phyloP scores from a whole-genome alignment of 2,113 vertebrate genomes.

The Alces alces region DNA sequence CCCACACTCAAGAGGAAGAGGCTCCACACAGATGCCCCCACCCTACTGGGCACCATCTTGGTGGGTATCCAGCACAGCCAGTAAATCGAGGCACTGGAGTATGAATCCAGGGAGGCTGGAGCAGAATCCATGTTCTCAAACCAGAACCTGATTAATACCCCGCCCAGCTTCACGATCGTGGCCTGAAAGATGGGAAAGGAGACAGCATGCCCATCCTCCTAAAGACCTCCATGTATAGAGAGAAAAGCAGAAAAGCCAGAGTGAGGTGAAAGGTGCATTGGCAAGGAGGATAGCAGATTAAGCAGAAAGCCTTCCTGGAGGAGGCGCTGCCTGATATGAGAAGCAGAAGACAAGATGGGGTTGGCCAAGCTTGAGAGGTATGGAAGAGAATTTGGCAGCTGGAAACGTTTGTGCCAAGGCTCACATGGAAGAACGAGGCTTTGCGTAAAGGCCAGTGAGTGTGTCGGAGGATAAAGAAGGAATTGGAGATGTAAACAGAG shows the following conservation, averaged over 20 bases:
- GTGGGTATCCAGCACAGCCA: not conserved
- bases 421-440: not conserved
- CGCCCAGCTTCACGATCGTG: not conserved
- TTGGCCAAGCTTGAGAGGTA: not conserved
- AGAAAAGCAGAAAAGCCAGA: not conserved
- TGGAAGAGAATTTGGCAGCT: not conserved
- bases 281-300: not conserved
- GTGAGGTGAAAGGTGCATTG: not conserved
- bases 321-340: not conserved
- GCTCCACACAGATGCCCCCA: not conserved
- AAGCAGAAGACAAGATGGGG: not conserved
- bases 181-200: not conserved
- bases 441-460: not conserved
- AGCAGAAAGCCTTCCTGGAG: not conserved
- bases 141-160: not conserved
- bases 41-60: fast-evolving
- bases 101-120: not conserved
- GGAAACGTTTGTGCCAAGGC: not conserved
- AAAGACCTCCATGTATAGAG: not conserved
- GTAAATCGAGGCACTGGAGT: fast-evolving
- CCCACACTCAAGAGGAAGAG: not conserved
- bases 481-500: not conserved
- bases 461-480: not conserved
- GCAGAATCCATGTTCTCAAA: not conserved
- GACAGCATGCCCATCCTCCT: not conserved